Evolutionary conservation across 2,888 invertebrate genomes (phyloP), one percentile per base, ranked within the genome.

Genomic region (Eupithecia exiguata): DNA sequence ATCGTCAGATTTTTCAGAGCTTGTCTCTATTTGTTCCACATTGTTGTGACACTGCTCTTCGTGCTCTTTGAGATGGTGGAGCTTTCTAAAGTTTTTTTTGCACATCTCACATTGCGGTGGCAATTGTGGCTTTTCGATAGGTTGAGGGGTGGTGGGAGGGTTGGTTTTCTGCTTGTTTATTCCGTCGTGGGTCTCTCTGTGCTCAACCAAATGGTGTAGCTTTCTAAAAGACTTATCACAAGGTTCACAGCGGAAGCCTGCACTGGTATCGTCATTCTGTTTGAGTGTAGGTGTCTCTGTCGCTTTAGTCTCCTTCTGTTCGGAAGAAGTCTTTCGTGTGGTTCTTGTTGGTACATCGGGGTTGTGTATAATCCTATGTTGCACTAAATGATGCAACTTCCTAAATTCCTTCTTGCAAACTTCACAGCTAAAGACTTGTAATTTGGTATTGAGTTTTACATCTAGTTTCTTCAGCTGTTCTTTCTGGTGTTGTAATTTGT

Each of bases 151-250:
- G 14, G 79, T 43, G n/a, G 77, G 78, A 9, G 84, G 77, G 7
- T 83, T 80, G 36, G 80, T 85, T 72, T 89, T 89, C 77, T 91
- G 92, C 70, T 91, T 89, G 74, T 92, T 92, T 43, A 91, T 92
- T 36, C 92, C 91, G 74, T 92, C 94, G 69, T 95, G 95, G 1
- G 93, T 93, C 80, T 94, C 94, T 77, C 94, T 87, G 49, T 95
- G 95, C 79, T 95, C 94, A 10, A 95, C 95, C 25, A 95, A 86
- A 81, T 95, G 95, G 77, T 95, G 95, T 10, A 95, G 80, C 79
- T 95, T 95, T 75, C 95, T 89, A 74, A 95, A 95, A 0, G 95
- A 95, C 78, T 95, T 95, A 71, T 94, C 95, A 67, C 95, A 95
- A 14, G 92, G 93, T 76, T 95, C 95, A 72, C 95, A 95, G 9